Percentiles rank a stretch among this genome's conserved stretches.
These are phyloP conservation scores for Poecilia wingei DNA, from an alignment of 2,797 vertebrate species.

Conservation along the genomic window DNA sequence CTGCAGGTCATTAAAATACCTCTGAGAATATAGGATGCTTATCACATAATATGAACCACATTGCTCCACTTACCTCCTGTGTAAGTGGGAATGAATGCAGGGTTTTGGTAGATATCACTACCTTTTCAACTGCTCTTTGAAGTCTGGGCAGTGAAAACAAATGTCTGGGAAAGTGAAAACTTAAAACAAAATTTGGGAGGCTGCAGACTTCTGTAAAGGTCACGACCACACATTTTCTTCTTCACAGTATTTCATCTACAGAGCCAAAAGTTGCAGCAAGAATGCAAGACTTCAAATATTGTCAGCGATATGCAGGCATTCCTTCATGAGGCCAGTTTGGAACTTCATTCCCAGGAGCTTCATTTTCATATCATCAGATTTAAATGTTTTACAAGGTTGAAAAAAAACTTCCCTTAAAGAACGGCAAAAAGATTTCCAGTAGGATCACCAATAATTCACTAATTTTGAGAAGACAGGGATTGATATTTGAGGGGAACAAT, in stretches of 20 bases:
- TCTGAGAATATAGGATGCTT: conserved; percentile 86
- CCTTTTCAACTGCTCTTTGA: conserved; percentile 82
- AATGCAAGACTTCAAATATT: not conserved
- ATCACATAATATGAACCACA: conserved; percentile 90
- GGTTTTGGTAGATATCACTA: conserved; percentile 74
- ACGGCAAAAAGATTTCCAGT: conserved; percentile 8
- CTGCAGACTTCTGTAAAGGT: conserved; percentile 54
- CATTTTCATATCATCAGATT: not conserved
- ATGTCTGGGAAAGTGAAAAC: conserved; percentile 71
- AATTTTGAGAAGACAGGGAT: conserved; percentile 35
- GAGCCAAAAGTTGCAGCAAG: not conserved
- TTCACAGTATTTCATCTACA: not conserved
- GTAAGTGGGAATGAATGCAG: conserved; percentile 54
- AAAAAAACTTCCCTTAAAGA: not conserved
- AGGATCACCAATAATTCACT: conserved; percentile 58
- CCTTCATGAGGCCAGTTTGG: not conserved
- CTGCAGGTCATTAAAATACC: conserved; percentile 84
- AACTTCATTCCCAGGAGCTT: not conserved
- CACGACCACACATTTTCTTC: conserved; percentile 28
- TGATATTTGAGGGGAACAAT: not conserved
- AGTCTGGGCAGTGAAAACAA: conserved; percentile 68
- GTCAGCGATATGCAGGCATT: not conserved
- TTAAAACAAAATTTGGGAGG: conserved; percentile 38
- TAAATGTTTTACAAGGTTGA: not conserved
- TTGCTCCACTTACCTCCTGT: conserved; percentile 71